Evolutionary conservation across 2,113 vertebrate genomes (phyloP).

Genomic region (Caranx melampygus): DNA sequence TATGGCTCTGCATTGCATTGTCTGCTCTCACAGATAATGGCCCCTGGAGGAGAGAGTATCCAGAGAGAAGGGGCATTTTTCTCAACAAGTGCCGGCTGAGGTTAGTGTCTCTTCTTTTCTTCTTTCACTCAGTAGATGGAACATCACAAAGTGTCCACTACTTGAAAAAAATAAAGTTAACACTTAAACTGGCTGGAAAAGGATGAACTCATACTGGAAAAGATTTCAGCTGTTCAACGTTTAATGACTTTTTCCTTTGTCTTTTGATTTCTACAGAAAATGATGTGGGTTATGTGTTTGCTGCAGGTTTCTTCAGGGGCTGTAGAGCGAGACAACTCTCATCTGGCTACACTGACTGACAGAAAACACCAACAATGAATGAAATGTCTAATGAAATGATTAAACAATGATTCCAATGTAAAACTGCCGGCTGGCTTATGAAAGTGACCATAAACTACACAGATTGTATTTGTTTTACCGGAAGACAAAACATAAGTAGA

Average conservation of each 20-base stretch:
- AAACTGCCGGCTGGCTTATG: constrained; percentile 45
- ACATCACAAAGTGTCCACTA: background rate
- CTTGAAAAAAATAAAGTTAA: constrained; percentile 3
- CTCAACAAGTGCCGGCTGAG: constrained; percentile 85
- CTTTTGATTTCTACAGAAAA: background rate
- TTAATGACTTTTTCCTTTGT: background rate
- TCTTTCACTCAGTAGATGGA: constrained; percentile 5
- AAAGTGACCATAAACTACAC: constrained; percentile 53
- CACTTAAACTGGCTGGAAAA: background rate
- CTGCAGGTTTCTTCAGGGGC: constrained; percentile 84
- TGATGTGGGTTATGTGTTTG: constrained; percentile 17
- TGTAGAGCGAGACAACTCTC: constrained; percentile 63
- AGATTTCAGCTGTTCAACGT: constrained; percentile 2
- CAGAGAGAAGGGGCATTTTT: constrained; percentile 80
- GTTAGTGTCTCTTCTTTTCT: constrained; percentile 55
- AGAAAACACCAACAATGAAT: constrained; percentile 30
- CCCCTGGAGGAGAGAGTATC: constrained; percentile 79
- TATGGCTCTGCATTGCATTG: background rate
- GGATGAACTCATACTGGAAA: background rate
- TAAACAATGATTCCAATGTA: constrained; percentile 29
- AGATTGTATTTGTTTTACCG: constrained; percentile 67
- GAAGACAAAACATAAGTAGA: constrained; percentile 49
- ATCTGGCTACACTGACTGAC: constrained; percentile 27
- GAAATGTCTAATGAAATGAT: constrained; percentile 45
- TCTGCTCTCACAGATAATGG: constrained; percentile 74